Evolutionary conservation across 1,140 invertebrate genomes (phyloP), one percentile per base, ranked within the genome.

Genomic region (Drosophila ficusphila): DNA sequence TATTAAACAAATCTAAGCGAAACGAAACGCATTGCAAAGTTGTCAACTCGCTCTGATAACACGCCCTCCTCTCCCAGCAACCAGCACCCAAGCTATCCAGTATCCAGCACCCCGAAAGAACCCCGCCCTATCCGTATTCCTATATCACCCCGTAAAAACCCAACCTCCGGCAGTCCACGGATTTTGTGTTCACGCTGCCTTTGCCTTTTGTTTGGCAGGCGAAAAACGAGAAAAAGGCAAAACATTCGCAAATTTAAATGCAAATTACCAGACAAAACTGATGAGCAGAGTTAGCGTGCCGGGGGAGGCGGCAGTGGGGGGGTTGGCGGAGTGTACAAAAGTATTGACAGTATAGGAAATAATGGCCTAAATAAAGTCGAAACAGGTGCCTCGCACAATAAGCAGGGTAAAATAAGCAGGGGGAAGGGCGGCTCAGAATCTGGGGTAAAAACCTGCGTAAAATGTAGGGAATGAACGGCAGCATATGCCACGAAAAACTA

Each of bases 191-290:
- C 47, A 41, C 56, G n/a, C n/a, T n/a, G n/a, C n/a, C n/a, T n/a
- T n/a, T 68, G 49, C 46, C 53, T 65, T 75, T 76, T 58, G 78
- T 79, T 79, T 75, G 75, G 36, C 53, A 29, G 47, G 31, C 19
- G 49, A 54, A 16, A 74, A 85, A 86, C 81, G 65, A 85, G 72
- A 67, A 86, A 86, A 86, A 88, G 77, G 81, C 81, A 86, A 81
- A 86, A 86, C 82, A 86, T 88, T 88, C 64, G 77, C 81, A 86
- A 86, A 86, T 86, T 86, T 86, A 86, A 86, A 86, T 86, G 81
- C 81, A 86, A 86, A 86, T 86, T 88, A 86, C 76, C 48, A 77
- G 47, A 44, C 76, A 65, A 58, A 79, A 67, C 46, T 49, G 78
- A 86, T 57, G 79, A 60, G 46, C 48, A 38, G 14, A 23, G 23